phyloP scores from a whole-genome alignment of 2,113 vertebrate genomes.

The Scomber colias region DNA sequence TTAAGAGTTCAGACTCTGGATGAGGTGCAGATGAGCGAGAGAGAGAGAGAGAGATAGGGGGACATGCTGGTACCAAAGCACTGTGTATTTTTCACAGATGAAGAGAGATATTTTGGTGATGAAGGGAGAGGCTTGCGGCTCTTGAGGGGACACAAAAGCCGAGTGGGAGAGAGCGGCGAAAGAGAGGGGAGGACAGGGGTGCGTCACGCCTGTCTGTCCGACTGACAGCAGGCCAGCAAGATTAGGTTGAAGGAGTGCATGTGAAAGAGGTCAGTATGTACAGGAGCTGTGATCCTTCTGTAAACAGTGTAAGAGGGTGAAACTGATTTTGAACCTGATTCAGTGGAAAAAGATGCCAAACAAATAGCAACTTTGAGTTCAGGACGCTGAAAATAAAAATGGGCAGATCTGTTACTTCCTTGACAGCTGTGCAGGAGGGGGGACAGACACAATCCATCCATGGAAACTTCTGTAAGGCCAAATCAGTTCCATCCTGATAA shows the following conservation, averaged over 20 bases:
- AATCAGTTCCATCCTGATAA: constrained; percentile 72
- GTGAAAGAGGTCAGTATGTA: constrained; percentile 42
- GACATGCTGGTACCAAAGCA: background rate
- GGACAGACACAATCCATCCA: constrained; percentile 25
- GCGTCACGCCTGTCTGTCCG: constrained; percentile 43
- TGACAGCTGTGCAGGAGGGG: constrained; percentile 5
- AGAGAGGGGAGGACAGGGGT: constrained; percentile 9
- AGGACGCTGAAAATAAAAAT: constrained; percentile 21
- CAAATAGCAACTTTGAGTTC: background rate
- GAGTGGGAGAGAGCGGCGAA: constrained; percentile 1
- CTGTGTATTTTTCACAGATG: constrained; percentile 5
- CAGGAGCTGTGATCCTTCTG: constrained; percentile 34
- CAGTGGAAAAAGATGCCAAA: constrained; percentile 27
- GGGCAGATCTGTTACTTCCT: constrained; percentile 39
- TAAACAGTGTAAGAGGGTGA: constrained; percentile 39
- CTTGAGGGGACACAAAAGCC: constrained; percentile 35
- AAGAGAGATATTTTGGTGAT: constrained; percentile 40
- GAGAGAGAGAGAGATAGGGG: constrained; percentile 4
- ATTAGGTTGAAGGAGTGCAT: constrained; percentile 46
- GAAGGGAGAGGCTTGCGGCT: constrained; percentile 33
- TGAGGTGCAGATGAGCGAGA: constrained; percentile 24
- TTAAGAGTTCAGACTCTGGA: constrained; percentile 41
- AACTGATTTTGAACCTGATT: constrained; percentile 26
- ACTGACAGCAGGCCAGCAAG: constrained; percentile 55
- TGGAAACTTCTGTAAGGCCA: constrained; percentile 57